Evolutionary conservation across 2,113 vertebrate species (phyloP).

Genomic region (Vidua macroura): DNA sequence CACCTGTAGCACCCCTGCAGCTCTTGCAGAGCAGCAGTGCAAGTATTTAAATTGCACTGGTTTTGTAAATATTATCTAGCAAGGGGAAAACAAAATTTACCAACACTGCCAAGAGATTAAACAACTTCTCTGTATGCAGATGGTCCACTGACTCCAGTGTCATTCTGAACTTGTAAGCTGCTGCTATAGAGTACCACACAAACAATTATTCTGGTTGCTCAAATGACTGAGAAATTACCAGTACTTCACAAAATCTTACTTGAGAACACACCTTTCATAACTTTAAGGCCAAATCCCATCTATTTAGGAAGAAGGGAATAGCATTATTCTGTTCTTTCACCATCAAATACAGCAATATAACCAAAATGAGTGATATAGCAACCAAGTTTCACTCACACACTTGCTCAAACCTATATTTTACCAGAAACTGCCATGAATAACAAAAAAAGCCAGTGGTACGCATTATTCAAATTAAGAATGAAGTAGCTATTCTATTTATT

Average conservation of each 20-base stretch:
- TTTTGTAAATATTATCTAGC: not conserved
- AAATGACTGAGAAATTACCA: not conserved
- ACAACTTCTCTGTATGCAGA: not conserved
- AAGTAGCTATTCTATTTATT: not conserved
- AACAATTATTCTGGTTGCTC: not conserved
- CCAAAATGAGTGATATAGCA: not conserved
- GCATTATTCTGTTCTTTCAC: not conserved
- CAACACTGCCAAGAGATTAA: not conserved
- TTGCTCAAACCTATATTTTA: not conserved
- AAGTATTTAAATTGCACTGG: not conserved
- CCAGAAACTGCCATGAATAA: not conserved
- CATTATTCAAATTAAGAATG: not conserved
- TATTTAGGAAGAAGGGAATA: not conserved
- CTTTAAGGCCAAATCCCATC: not conserved
- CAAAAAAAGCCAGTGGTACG: not conserved
- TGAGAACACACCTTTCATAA: not conserved
- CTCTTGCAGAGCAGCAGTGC: not conserved
- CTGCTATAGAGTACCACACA: not conserved
- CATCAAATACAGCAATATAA: not conserved
- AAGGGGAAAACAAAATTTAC: not conserved
- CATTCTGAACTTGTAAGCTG: not conserved
- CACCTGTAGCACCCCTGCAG: not conserved
- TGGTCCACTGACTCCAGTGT: not conserved
- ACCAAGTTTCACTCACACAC: not conserved
- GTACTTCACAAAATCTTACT: not conserved